Base-by-base conservation (phyloP, 92 coral and sea anemone species). In the Plumapathes pennacea region DNA sequence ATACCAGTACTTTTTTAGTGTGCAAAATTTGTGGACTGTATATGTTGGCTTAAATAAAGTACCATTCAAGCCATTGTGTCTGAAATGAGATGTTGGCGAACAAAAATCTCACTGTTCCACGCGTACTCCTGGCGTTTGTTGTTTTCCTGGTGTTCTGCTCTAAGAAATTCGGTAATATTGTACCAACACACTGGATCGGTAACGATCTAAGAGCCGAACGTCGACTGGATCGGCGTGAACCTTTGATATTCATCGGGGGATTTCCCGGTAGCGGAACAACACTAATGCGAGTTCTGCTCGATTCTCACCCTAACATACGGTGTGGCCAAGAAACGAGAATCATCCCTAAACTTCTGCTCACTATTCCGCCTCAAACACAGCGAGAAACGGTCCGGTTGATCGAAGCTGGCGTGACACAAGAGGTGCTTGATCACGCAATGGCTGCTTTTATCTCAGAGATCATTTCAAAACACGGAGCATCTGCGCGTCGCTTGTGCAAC, bases 221-320 rank as follows among this genome's bases (percentile, higher is more conserved):
- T n/a, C n/a, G n/a, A n/a, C n/a, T 64, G 71, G 84, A 86, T 60
- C 74, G 89, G 31, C 46, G 49, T 32, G 71, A 76, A 43, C 85
- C 96, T n/a, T 58, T 92, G 14, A 62, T 92, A 18, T 92, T 92
- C 25, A 89, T 92, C 9, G 98, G 98, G 2, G 98, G 98, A 25
- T 80, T 84, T 77, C 98, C 98, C 10, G 66, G 98, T 10, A 92
- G 98, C 44, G 98, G 98, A 4, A 92, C 98, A 1, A 92, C 98
- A 0, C 37, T 92, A n/a, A 92, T 92, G 98, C 65, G 98, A 46
- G 98, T 81, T 2, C 60, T 92, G 57, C 71, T 92, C 6, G 98
- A 92, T 57, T 85, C 94, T 12, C 98, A 88, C 53, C 98, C 98
- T 1, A 67, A 85, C 14, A 73, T 92, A 29, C 80, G 96, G 38